Percentiles rank a stretch among this genome's conserved stretches.
These are phyloP conservation scores for Rhopalosiphum padi DNA, from an alignment of 1,140 invertebrate species.

Conservation along the genomic window DNA sequence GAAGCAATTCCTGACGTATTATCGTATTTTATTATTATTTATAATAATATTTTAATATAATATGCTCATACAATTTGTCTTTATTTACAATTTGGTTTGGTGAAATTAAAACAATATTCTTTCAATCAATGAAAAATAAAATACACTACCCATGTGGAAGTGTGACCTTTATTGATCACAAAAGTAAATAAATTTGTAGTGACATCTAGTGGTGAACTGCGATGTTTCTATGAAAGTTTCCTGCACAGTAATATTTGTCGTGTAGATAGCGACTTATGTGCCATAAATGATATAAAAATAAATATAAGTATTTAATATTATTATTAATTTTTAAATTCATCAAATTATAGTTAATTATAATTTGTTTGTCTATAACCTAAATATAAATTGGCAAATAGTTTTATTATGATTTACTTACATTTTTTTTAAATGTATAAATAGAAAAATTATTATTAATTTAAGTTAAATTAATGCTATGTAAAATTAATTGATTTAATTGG, in stretches of 20 bases:
- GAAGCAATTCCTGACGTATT: not conserved
- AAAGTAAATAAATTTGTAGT: not conserved
- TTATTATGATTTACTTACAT: too few relatives aligned
- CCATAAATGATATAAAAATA: not conserved
- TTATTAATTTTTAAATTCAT: too few relatives aligned
- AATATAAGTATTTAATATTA: not conserved
- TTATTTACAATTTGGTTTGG: not conserved
- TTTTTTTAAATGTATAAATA: too few relatives aligned
- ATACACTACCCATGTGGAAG: not conserved
- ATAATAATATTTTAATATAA: not conserved
- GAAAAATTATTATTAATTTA: not conserved
- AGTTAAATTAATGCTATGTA: too few relatives aligned
- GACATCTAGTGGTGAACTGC: not conserved
- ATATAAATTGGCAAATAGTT: too few relatives aligned
- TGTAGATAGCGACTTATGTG: not conserved
- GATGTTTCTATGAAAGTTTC: not conserved
- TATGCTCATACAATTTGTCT: not conserved
- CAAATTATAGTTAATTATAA: too few relatives aligned
- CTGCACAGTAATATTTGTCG: not conserved
- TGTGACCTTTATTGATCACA: not conserved
- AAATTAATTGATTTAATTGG: too few relatives aligned
- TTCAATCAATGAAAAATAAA: not conserved
- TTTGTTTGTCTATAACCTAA: too few relatives aligned
- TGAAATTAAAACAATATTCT: not conserved
- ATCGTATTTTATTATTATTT: too few relatives aligned